Evolutionary conservation across 2,888 invertebrate genomes (phyloP), one percentile per base, ranked within the genome.

Genomic region (Pristionchus arcanus): DNA sequence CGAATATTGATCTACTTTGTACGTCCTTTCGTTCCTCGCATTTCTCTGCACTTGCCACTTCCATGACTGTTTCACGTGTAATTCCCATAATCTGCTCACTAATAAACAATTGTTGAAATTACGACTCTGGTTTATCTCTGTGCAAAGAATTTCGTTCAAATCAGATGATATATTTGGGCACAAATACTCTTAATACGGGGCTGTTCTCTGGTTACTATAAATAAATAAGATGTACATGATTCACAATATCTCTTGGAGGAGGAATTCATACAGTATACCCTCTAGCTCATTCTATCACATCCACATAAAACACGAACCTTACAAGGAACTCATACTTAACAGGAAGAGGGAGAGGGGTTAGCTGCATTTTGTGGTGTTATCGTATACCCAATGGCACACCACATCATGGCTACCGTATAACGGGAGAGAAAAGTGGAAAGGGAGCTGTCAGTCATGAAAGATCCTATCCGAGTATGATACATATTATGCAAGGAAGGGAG

Each of bases 31-130:
- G 49, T 74, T 74, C 81, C 42, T n/a, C 49, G 81, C 81, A 81
- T 81, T 81, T 81, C 37, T 77, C 81, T 74, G 49, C 81, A n/a
- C 81, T 81, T 81, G 81, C 81, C 81, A 81, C 81, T 81, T 81
- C 81, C 81, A 81, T 81, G 81, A 49, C 81, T 49, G 15, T 42
- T 28, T 81, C 81, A 81, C 81, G 81, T 81, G 81, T 81, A 81
- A 81, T 53, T 77, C 21, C 21, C 77, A 77, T 77, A 25, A 34
- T 74, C 74, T 74, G 81, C 53, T 81, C 81, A 81, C 25, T 81
- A 81, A 81, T 81, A 49, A 71, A 71, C 49, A 49, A 53, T 49
- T 28, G 28, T 49, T 81, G 21, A 28, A 28, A 81, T 81, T 53
- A 81, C 49, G 28, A 81, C 49, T 81, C 42, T 53, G 15, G 25